A percentile compares a stretch with the other conserved stretches of the same genome.
These are phyloP conservation scores for Macrosiphum euphorbiae DNA, from an alignment of 2,888 invertebrate genomes.

Conservation along the genomic window DNA sequence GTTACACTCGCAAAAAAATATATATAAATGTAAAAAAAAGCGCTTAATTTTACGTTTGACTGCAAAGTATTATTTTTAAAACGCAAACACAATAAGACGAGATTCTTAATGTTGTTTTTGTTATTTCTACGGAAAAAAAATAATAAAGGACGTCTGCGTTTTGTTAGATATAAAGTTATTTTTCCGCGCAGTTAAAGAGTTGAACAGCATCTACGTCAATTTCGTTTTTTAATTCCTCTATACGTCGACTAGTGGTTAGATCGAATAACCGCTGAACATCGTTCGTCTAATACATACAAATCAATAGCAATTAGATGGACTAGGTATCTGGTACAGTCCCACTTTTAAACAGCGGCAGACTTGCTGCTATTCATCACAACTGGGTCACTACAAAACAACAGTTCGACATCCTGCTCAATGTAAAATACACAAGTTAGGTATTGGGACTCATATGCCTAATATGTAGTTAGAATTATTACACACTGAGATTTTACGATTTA, in stretches of 20 bases:
- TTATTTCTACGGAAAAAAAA: background rate
- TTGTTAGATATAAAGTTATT: background rate
- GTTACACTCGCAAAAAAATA: background rate
- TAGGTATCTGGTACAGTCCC: background rate
- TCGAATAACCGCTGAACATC: background rate
- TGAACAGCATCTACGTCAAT: background rate
- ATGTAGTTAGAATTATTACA: background rate
- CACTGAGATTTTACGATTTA: background rate
- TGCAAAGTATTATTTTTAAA: background rate
- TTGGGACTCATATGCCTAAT: background rate
- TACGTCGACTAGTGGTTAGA: background rate
- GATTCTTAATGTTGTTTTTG: background rate
- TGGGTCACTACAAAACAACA: background rate
- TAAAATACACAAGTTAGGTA: background rate
- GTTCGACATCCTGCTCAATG: background rate
- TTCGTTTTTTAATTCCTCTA: background rate
- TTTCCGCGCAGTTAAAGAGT: background rate
- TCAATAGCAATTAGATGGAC: background rate
- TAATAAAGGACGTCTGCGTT: background rate
- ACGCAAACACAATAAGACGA: background rate
- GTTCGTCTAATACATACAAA: background rate
- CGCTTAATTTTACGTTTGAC: background rate
- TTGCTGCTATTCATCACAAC: background rate
- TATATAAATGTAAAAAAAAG: constrained; percentile 3
- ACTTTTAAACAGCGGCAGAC: background rate